Percentiles rank a stretch among this genome's conserved stretches.
Evolutionary conservation across 2,797 vertebrate species (phyloP).

Genomic region (Falco peregrinus): DNA sequence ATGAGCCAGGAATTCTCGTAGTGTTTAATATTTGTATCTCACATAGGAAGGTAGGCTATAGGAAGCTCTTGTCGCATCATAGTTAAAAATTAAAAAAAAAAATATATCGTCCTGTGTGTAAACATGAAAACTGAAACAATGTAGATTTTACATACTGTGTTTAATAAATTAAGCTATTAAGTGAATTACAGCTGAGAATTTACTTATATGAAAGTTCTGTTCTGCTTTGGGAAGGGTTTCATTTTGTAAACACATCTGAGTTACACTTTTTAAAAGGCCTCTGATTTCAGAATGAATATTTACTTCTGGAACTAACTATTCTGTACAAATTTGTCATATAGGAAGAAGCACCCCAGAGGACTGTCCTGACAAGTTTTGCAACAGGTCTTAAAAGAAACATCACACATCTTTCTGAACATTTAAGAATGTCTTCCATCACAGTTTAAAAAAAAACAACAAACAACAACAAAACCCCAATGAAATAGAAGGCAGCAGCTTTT

Average conservation of each 20-base stretch:
- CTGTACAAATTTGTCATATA: not conserved
- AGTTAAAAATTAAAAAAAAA: not conserved
- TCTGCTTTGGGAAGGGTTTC: not conserved
- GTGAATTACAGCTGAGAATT: conserved; percentile 63
- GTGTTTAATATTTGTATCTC: not conserved
- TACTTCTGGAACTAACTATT: not conserved
- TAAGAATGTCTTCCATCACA: not conserved
- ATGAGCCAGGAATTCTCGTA: not conserved
- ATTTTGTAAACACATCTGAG: not conserved
- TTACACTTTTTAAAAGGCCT: not conserved
- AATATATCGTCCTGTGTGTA: not conserved
- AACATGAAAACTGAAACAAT: not conserved
- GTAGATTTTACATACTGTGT: conserved; percentile 73
- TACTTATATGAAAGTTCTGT: conserved; percentile 55
- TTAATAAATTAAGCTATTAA: conserved; percentile 75
- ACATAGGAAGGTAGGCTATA: not conserved
- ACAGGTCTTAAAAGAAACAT: not conserved
- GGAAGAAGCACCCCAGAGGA: not conserved
- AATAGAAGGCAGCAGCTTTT: not conserved
- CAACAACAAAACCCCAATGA: no score
- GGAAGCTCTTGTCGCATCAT: not conserved
- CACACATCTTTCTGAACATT: not conserved
- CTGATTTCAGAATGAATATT: not conserved
- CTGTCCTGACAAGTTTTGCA: not conserved
- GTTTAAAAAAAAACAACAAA: not conserved